Evolutionary conservation across 2,797 vertebrate species (phyloP).

Genomic region (Luscinia luscinia): DNA sequence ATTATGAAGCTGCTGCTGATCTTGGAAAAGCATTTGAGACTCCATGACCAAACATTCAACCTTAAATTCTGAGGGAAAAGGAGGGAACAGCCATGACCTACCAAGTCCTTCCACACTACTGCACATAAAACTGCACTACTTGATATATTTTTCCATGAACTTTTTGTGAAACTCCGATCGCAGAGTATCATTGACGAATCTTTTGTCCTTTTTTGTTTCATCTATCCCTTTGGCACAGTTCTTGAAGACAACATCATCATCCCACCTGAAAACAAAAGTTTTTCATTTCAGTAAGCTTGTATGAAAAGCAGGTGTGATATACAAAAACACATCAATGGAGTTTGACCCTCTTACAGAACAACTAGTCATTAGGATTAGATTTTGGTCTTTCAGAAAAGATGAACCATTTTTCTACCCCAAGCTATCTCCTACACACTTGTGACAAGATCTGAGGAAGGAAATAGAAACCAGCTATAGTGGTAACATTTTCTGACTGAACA

Average conservation of each 20-base stretch:
- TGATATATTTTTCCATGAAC: constrained; percentile 99
- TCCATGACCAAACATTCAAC: constrained; percentile 6
- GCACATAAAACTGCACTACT: constrained; percentile 82
- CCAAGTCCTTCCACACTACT: constrained; percentile 39
- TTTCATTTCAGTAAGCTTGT: neutral
- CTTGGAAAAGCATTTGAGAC: constrained; percentile 17
- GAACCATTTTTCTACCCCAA: neutral
- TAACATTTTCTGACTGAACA: neutral
- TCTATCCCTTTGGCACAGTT: constrained; percentile 96
- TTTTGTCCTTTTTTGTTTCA: constrained; percentile 94
- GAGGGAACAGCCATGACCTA: neutral
- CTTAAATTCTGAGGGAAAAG: neutral
- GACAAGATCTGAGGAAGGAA: neutral
- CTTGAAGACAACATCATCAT: constrained; percentile 98
- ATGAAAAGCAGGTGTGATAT: neutral
- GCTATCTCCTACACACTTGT: neutral
- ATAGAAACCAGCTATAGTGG: neutral
- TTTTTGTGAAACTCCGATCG: constrained; percentile 99
- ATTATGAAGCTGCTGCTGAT: constrained; percentile 4
- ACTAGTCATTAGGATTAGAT: neutral
- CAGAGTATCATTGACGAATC: constrained; percentile 96
- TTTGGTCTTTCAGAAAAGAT: neutral
- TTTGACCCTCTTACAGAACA: neutral
- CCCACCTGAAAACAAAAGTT: constrained; percentile 84
- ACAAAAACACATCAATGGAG: neutral